Evolutionary conservation across 2,113 vertebrate genomes (phyloP).

Genomic region (Paradisaea rubra): DNA sequence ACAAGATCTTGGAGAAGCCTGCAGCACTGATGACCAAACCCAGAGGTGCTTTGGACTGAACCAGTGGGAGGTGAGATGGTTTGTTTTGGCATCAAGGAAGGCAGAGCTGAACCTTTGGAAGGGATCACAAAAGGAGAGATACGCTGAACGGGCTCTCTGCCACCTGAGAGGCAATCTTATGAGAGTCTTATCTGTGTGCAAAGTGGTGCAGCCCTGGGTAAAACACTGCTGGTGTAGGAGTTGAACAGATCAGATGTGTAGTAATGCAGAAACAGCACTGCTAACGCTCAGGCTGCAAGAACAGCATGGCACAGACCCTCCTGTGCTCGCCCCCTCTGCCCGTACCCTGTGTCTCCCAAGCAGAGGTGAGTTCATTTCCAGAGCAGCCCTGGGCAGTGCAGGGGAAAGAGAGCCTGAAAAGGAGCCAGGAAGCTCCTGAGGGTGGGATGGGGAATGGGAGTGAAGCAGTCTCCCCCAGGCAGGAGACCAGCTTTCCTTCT

Average conservation of each 20-base stretch:
- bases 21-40: background rate
- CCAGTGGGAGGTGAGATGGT: background rate
- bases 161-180: background rate
- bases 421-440: background rate
- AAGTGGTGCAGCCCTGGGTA: background rate
- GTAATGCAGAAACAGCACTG: background rate
- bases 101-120: background rate
- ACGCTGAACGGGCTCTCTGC: accelerated
- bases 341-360: accelerated
- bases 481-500: background rate
- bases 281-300: background rate
- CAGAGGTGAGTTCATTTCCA: background rate
- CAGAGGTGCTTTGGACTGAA: background rate
- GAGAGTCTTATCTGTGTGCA: background rate
- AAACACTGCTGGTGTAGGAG: background rate
- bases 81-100: background rate
- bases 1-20: background rate
- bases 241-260: background rate
- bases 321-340: accelerated
- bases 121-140: background rate
- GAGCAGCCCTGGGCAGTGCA: background rate
- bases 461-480: background rate
- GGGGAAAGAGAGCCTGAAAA: background rate
- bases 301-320: background rate
- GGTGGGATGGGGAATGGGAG: background rate